These are phyloP conservation scores for Drosophila nebulosa DNA, from an alignment of 1,140 invertebrate genomes.

Conservation along the genomic window DNA sequence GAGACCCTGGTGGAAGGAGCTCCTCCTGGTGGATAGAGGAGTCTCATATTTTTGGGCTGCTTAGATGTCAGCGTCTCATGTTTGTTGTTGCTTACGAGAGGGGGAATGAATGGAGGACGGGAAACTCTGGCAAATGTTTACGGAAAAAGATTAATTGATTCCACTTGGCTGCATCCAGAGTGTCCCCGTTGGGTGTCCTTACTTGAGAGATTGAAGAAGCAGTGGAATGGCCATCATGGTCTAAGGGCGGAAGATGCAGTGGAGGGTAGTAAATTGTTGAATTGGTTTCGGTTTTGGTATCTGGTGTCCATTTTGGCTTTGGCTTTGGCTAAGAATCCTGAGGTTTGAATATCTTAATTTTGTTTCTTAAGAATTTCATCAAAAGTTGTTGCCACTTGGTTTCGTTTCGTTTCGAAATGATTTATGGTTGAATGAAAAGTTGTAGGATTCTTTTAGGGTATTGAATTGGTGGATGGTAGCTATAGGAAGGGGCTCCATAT, in stretches of 20 bases:
- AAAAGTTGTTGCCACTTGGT: neutral
- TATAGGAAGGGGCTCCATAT: too few species aligned
- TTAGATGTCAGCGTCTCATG: conserved; percentile 55
- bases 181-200: conserved; percentile 50
- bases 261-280: neutral
- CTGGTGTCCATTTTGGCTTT: neutral
- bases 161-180: conserved; percentile 71
- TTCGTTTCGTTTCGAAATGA: neutral
- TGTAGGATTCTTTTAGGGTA: too few species aligned
- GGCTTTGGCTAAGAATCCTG: conserved; percentile 9
- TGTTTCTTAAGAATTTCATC: conserved; percentile 1
- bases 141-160: conserved; percentile 76
- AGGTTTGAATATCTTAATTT: neutral
- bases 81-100: conserved; percentile 38
- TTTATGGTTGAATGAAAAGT: neutral
- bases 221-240: conserved; percentile 5
- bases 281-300: neutral
- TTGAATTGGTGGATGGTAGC: too few species aligned
- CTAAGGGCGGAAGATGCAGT: neutral
- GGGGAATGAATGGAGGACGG: conserved; percentile 3
- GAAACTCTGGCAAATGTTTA: conserved; percentile 68
- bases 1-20: neutral
- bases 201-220: neutral
- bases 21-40: conserved; percentile 8
- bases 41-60: conserved; percentile 65